These are phyloP conservation scores for Metridium senile DNA, from an alignment of 92 coral and sea anemone species.

Conservation along the genomic window DNA sequence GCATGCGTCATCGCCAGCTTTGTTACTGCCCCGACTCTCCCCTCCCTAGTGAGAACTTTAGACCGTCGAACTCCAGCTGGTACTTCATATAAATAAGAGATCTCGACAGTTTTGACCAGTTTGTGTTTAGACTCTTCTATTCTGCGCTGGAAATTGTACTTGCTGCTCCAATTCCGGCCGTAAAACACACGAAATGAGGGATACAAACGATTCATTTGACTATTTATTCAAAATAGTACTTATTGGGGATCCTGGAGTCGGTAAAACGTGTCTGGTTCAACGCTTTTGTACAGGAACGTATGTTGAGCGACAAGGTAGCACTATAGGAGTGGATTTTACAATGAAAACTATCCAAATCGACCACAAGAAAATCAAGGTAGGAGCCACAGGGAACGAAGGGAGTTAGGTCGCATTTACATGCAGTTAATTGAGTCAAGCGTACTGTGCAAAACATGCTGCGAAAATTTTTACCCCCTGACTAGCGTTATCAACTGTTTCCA, in stretches of 20 bases:
- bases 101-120: too few relatives aligned
- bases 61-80: too few relatives aligned
- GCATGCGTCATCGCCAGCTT: too few relatives aligned
- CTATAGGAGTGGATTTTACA: slow-evolving; percentile 87
- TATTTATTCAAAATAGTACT: slow-evolving; percentile 87
- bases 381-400: neutral
- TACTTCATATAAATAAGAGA: too few relatives aligned
- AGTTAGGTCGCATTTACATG: neutral
- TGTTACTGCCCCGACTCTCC: too few relatives aligned
- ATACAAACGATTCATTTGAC: slow-evolving; percentile 64
- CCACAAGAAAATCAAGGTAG: slow-evolving; percentile 74
- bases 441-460: neutral
- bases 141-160: too few relatives aligned
- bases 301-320: slow-evolving; percentile 81
- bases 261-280: slow-evolving; percentile 87
- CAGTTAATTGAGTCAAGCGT: neutral
- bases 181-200: too few relatives aligned
- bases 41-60: too few relatives aligned
- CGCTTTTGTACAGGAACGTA: slow-evolving; percentile 83
- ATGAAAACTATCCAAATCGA: slow-evolving; percentile 81
- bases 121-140: too few relatives aligned
- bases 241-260: slow-evolving; percentile 93
- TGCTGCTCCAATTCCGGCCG: too few relatives aligned
- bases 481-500: too few relatives aligned
- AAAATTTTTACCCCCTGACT: too few relatives aligned